Percentiles rank a stretch among this genome's conserved stretches.
Conservation (phyloP, 2,113 vertebrate genomes). For the Catharus minimus region DNA sequence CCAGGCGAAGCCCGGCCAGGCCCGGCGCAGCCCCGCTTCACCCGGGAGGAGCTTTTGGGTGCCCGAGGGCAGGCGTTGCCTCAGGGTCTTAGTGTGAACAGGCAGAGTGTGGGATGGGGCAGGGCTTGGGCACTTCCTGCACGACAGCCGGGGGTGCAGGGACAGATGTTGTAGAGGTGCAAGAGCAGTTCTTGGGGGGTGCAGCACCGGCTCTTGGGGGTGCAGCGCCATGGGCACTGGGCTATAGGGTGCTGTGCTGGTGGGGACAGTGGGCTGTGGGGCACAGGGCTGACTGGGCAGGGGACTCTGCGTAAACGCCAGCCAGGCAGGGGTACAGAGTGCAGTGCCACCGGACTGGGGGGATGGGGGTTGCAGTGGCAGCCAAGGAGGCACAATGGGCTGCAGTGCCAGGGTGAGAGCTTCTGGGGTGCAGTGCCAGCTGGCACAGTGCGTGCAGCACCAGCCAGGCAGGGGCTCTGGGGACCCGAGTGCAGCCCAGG, state of each 20-base stretch:
- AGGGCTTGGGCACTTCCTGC: neutral
- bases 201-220: neutral
- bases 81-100: neutral
- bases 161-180: neutral
- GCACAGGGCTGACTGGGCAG: neutral
- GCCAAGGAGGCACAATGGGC: neutral
- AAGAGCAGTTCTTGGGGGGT: neutral
- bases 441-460: neutral
- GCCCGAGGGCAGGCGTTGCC: neutral
- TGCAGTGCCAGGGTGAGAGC: neutral
- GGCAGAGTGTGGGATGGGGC: neutral
- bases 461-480: neutral
- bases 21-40: neutral
- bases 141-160: neutral
- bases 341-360: neutral
- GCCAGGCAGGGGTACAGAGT: neutral
- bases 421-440: neutral
- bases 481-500: neutral
- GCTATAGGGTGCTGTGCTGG: neutral
- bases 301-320: neutral
- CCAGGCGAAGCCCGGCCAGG: conserved; percentile 25
- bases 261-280: neutral
- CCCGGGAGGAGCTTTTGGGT: neutral
- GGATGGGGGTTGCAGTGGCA: neutral
- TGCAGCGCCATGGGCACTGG: neutral